These are phyloP conservation scores for Alosa sapidissima DNA, from an alignment of 2,797 vertebrate genomes.

Conservation along the genomic window DNA sequence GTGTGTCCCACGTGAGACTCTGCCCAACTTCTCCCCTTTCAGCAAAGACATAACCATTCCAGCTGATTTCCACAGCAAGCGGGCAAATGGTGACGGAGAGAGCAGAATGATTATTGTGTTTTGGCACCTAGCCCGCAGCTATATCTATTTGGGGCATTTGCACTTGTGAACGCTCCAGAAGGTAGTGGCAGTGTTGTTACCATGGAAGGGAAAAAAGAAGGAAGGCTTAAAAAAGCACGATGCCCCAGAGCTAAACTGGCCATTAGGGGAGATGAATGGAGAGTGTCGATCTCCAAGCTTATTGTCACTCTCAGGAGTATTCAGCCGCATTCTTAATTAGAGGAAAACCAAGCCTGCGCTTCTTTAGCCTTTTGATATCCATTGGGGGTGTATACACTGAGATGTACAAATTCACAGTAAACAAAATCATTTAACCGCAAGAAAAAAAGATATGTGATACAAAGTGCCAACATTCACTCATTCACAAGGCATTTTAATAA, in stretches of 20 bases:
- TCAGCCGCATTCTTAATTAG: not conserved
- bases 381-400: not conserved
- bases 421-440: not conserved
- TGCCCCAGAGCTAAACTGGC: conserved; percentile 13
- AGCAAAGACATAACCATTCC: conserved; percentile 9
- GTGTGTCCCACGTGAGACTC: not conserved
- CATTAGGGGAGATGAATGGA: conserved; percentile 26
- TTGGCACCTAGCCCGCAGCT: not conserved
- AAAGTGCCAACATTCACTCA: not conserved
- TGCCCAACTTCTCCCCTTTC: not conserved
- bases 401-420: not conserved
- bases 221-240: conserved; percentile 17
- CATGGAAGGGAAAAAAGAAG: conserved; percentile 8
- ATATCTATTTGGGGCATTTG: not conserved
- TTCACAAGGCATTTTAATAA: not conserved
- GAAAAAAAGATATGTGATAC: not conserved
- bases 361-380: not conserved
- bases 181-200: conserved; percentile 7
- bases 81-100: no score
- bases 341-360: not conserved
- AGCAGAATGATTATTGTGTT: not conserved
- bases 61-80: not conserved
- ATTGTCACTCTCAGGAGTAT: conserved; percentile 27
- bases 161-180: not conserved
- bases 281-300: conserved; percentile 24